Evolutionary conservation across 2,888 invertebrate species (phyloP).

Genomic region (Prenolepis imparis): DNA sequence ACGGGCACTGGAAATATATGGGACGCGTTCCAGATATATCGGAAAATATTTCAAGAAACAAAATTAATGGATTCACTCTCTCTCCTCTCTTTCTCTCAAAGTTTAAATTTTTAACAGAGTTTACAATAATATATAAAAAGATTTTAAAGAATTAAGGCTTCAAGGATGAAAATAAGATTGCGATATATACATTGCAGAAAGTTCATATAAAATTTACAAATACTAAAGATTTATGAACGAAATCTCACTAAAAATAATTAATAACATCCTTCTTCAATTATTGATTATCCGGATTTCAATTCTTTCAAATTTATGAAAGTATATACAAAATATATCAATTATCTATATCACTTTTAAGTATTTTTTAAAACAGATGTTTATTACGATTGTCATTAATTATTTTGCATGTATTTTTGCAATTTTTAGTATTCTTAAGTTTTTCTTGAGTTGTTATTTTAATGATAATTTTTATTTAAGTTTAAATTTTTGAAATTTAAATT

Average conservation of each 20-base stretch:
- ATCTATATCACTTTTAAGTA: not conserved
- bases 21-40: constrained; percentile 5
- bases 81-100: not conserved
- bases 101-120: constrained; percentile 12
- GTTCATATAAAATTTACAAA: constrained; percentile 1
- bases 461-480: not conserved
- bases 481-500: not conserved
- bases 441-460: not conserved
- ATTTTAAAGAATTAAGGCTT: not conserved
- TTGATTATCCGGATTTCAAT: not conserved
- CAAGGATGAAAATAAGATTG: not conserved
- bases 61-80: not conserved
- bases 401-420: not conserved
- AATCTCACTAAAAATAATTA: not conserved
- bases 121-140: not conserved
- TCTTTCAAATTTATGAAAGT: not conserved
- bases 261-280: not conserved
- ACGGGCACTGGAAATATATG: constrained; percentile 14
- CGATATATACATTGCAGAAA: not conserved
- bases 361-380: not conserved
- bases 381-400: not conserved
- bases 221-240: not conserved
- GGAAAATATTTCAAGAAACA: constrained; percentile 31
- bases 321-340: not conserved
- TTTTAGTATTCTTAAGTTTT: not conserved